Conservation (phyloP, 2,797 vertebrate species). For the Poecilia velifera region DNA sequence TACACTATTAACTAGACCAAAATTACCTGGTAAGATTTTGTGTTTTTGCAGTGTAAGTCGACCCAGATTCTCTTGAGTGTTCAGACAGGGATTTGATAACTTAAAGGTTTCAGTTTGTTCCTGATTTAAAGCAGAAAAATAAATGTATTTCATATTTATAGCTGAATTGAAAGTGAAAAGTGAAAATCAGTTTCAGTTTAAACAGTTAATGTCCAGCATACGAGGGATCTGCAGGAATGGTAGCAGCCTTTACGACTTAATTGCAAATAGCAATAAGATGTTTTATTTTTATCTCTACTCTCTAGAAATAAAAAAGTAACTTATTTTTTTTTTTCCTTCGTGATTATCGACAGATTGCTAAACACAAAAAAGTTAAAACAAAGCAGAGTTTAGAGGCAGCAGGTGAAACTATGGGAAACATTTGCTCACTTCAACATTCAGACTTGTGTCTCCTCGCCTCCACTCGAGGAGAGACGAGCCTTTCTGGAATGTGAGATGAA, state of each 20-base stretch:
- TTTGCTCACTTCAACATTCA: conserved; percentile 38
- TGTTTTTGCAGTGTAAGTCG: not conserved
- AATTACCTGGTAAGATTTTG: no score
- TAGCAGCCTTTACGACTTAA: not conserved
- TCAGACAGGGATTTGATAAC: not conserved
- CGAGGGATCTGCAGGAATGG: not conserved
- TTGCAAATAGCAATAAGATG: not conserved
- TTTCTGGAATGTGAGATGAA: conserved; percentile 43
- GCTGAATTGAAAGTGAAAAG: no score
- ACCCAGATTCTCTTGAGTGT: not conserved
- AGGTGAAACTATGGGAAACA: conserved; percentile 40
- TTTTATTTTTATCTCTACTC: not conserved
- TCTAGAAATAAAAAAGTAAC: not conserved
- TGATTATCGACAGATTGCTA: not conserved
- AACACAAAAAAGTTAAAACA: not conserved
- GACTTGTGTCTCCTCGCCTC: conserved; percentile 33
- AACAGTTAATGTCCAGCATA: not conserved
- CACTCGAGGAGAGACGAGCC: conserved; percentile 37
- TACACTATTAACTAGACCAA: no score
- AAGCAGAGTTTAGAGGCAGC: conserved; percentile 1
- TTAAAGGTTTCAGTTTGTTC: not conserved
- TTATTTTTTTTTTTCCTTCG: not conserved
- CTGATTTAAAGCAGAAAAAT: not conserved
- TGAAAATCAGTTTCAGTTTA: not conserved
- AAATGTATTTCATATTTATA: no score